Base-by-base conservation (phyloP, 2,797 vertebrate species). In the Potorous gilbertii region DNA sequence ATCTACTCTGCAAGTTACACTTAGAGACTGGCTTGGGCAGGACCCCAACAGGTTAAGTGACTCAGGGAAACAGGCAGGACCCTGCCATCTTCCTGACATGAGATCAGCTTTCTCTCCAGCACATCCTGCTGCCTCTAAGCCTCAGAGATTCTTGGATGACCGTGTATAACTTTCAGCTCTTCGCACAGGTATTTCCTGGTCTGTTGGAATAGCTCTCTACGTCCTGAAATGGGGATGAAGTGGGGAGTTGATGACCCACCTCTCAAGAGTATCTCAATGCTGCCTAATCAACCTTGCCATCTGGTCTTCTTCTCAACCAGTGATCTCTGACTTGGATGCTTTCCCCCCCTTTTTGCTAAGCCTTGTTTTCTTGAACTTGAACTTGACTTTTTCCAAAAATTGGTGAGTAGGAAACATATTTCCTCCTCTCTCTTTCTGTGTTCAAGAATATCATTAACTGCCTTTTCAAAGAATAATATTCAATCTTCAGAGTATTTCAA, bases 131-230 rank as follows among this genome's bases (percentile, higher is more conserved):
- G 66, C 14, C 66, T 66, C 8, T 40, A 74, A 40, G 16, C n/a
- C 16, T 74, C 66, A 74, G n/a, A 40, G 62, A 40, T 21, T 56
- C 59, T 90, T 50, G 74, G 57, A 2, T 13, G 16, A 29, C 16
- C n/a, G 13, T 0, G 29, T 21, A 55, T 9, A 74, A 74, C 46
- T 52, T 92, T 54, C 29, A 54, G 11, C 27, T 81, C 66, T 74
- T 93, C 89, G n/a, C 90, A 62, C 56, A 10, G 28, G 91, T 13
- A 29, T 52, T 93, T 92, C 87, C 66, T 95, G 24, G 92, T 27
- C n/a, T 57, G 66, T 34, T 66, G 92, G 34, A 92, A 29, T n/a
- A 56, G 57, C 52, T 66, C 89, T 1, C 5, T 92, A 55, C 14
- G 56, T 54, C 89, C 56, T 27, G 29, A 40, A 52, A 87, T 11